phyloP scores from a whole-genome alignment of 64 coral and sea anemone species.

The Astreopora myriophthalma region DNA sequence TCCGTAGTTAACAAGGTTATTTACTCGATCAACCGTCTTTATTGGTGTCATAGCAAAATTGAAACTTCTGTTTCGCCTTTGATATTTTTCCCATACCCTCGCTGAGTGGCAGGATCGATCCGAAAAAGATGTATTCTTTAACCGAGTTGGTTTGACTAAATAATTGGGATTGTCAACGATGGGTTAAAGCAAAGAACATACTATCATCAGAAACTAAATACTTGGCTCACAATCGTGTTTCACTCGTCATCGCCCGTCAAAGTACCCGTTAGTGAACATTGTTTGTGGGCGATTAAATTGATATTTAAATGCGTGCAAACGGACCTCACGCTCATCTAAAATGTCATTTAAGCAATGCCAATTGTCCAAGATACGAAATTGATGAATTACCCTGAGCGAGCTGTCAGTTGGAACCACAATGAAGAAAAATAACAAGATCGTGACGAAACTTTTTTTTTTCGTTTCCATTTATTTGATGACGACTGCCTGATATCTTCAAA shows the following conservation, averaged over 20 bases:
- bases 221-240: background rate
- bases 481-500: no score
- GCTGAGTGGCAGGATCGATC: background rate
- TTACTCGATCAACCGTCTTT: background rate
- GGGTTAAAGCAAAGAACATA: background rate
- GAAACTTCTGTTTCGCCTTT: conserved; percentile 32
- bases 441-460: background rate
- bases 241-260: background rate
- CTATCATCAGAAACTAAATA: background rate
- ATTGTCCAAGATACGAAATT: conserved; percentile 43
- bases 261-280: conserved; percentile 20
- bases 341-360: conserved; percentile 37
- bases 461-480: no score
- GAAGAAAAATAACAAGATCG: background rate
- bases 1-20: background rate
- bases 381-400: conserved; percentile 31
- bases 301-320: conserved; percentile 57
- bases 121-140: background rate
- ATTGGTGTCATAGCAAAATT: background rate
- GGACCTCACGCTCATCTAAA: conserved; percentile 16
- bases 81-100: conserved; percentile 22
- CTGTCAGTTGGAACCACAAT: conserved; percentile 16
- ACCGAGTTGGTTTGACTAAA: background rate
- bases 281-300: conserved; percentile 50
- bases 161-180: background rate